Conservation (phyloP, 2,888 invertebrate species). For the Ceriagrion tenellum region DNA sequence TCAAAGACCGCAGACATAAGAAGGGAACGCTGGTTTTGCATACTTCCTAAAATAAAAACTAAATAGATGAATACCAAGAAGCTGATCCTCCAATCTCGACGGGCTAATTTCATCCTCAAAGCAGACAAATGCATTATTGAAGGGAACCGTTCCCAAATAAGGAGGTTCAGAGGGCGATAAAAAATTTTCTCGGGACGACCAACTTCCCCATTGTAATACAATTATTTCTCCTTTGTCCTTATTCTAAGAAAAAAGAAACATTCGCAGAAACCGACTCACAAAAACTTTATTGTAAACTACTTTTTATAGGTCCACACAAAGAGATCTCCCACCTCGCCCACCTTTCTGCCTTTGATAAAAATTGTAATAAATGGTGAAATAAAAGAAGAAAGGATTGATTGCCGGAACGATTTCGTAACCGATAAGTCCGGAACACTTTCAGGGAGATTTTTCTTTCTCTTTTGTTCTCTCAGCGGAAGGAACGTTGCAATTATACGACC, state of each 20-base stretch:
- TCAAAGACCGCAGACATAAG: no score
- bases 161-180: neutral
- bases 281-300: neutral
- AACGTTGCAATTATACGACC: neutral
- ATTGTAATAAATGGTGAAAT: neutral
- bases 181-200: neutral
- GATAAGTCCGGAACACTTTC: neutral
- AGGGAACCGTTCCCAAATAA: neutral
- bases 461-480: neutral
- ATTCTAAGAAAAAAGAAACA: neutral
- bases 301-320: neutral
- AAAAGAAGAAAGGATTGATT: neutral
- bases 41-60: neutral
- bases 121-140: neutral
- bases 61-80: neutral
- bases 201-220: neutral
- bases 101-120: neutral
- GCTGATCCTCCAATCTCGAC: neutral
- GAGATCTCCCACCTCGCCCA: neutral
- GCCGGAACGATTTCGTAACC: neutral
- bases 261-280: neutral
- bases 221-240: neutral
- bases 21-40: no score
- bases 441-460: neutral
- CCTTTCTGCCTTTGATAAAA: slow-evolving; percentile 2